These are phyloP conservation scores for Charadrius vociferus DNA, from an alignment of 2,113 vertebrate genomes.

Conservation along the genomic window DNA sequence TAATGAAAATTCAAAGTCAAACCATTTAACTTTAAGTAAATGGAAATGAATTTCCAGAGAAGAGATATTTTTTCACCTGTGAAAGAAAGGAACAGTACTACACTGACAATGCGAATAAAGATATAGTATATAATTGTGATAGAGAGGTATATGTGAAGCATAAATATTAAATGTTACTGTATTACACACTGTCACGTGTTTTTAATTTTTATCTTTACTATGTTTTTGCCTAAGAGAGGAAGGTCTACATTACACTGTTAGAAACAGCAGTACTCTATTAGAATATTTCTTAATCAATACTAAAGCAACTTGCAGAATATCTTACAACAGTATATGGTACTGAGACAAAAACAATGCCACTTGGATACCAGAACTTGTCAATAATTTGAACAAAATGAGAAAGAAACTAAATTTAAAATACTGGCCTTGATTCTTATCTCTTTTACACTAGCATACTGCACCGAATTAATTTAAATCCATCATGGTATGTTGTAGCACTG, in stretches of 20 bases:
- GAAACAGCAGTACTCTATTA: constrained; percentile 16
- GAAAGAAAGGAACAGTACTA: constrained; percentile 55
- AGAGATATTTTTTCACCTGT: constrained; percentile 66
- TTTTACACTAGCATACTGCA: background rate
- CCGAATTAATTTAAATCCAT: background rate
- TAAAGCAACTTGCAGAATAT: constrained; percentile 68
- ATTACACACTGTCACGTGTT: constrained; percentile 2
- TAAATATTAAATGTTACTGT: constrained; percentile 55
- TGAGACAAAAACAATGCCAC: constrained; percentile 57
- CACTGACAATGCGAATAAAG: constrained; percentile 46
- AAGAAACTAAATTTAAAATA: constrained; percentile 50
- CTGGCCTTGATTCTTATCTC: background rate
- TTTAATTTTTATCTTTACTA: constrained; percentile 52
- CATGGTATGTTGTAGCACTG: background rate
- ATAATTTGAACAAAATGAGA: constrained; percentile 59
- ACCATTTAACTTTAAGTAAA: constrained; percentile 76
- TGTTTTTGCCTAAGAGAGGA: constrained; percentile 14
- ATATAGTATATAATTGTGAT: constrained; percentile 65
- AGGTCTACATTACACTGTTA: constrained; percentile 8
- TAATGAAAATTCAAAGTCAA: constrained; percentile 76
- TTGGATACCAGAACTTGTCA: constrained; percentile 30
- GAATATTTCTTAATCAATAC: constrained; percentile 61
- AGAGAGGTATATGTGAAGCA: constrained; percentile 24
- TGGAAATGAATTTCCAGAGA: constrained; percentile 74
- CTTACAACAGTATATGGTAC: constrained; percentile 55